Evolutionary conservation across 2,888 invertebrate genomes (phyloP), one percentile per base, ranked within the genome.

Genomic region (Mesorhabditis belari): DNA sequence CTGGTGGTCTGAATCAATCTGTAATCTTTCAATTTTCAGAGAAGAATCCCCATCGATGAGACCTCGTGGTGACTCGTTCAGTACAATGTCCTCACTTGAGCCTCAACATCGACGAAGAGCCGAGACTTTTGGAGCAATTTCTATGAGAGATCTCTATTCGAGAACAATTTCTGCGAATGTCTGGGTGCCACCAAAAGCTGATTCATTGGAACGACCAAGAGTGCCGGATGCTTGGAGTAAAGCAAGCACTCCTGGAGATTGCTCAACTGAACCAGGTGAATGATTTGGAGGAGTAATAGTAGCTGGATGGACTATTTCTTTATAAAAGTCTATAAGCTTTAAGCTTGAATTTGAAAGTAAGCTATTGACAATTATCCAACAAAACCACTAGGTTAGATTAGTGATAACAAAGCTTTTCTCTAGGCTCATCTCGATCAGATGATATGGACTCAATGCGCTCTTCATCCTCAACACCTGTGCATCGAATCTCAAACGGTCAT

Each of bases 181-280:
- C 21, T 65, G 65, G 65, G 58, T 65, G n/a, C 65, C 65, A 5
- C 65, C 65, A 2, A 62, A 60, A 49, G 57, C 24, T 12, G 55
- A 55, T n/a, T 35, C 44, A n/a, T 17, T 35, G 44, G 44, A 35
- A 17, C 44, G 44, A 17, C 44, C 44, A 35, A 35, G 44, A n/a
- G 44, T 35, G 44, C 44, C 44, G 12, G 44, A 35, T 35, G 44
- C 44, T 17, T 35, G 44, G 44, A 35, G 44, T 35, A 35, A 35
- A 35, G 44, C 44, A 17, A 17, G 12, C 12, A 35, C 44, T 17
- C 44, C 44, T 35, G 44, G 44, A n/a, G 44, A 35, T 17, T n/a
- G n/a, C n/a, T 35, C 44, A n/a, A 35, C 44, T n/a, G 44, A 35
- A 35, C 44, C 44, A 35, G 44, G 61, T 61, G 24, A 28, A 29